Base-by-base conservation (phyloP, 2,888 invertebrate genomes). In the Troides aeacus region DNA sequence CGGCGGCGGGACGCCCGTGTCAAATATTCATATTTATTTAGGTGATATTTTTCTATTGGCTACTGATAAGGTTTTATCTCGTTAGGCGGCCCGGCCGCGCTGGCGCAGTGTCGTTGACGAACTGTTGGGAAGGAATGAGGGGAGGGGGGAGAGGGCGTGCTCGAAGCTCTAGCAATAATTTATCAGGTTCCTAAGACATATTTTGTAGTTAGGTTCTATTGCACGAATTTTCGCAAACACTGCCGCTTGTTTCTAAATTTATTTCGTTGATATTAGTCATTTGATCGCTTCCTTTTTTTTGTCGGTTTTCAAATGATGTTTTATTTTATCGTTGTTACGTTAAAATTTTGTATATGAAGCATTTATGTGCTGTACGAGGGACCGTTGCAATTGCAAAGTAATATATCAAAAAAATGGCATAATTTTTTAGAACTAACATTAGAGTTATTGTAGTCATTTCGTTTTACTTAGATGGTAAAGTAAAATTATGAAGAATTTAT, bases 31-130 rank as follows among this genome's bases (percentile, higher is more conserved):
- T 91, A 90, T 91, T 91, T 92, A 90, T 92, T 92, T 92, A 90
- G 89, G 92, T 92, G 91, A 92, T 92, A 92, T 92, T 92, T 92
- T 92, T 92, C 90, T 92, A 92, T 92, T 89, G 92, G 92, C 92
- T 91, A 90, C 91, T 89, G 87, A 88, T 90, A 89, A 90, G 90
- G 88, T 89, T 87, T 88, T 86, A 88, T 87, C 87, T 88, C 88
- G 89, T 88, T 88, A 87, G 85, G 88, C 81, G 83, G 81, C 82
- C 83, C 85, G 85, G 83, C 79, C 76, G 75, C 82, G 84, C 83
- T 85, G 82, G 81, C 81, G 78, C 84, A 80, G 82, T 84, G 85
- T 87, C 84, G 84, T 82, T 81, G 78, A 82, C 80, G 81, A 81
- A 81, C 80, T 76, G 77, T 74, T 75, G 78, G 46, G 64, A 81